Percentiles rank a stretch among this genome's conserved stretches.
Conservation (phyloP, 1,140 invertebrate species). For the Brachionus sp. region DNA sequence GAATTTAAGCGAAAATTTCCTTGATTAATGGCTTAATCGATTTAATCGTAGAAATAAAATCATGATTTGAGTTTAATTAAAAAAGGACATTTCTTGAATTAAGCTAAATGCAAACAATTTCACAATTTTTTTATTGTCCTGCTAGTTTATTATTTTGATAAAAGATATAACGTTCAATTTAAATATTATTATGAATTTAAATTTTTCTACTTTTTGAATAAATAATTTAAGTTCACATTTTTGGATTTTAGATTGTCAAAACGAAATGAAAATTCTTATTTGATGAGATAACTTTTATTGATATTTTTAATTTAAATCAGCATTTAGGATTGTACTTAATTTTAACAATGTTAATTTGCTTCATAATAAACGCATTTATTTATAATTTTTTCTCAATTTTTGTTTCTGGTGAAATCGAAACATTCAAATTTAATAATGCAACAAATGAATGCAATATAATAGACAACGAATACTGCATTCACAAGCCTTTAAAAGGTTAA, state of each 20-base stretch:
- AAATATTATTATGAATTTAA: no score
- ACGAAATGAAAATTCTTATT: background rate
- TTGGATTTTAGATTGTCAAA: no score
- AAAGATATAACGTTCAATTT: background rate
- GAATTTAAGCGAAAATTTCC: background rate
- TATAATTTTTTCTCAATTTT: background rate
- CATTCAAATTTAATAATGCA: background rate
- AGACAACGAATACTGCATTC: constrained; percentile 11
- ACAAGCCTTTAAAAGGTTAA: constrained; percentile 9
- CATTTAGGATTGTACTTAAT: background rate
- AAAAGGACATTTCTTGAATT: constrained; percentile 3
- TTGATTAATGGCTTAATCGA: background rate
- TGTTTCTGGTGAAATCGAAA: background rate
- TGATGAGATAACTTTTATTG: background rate
- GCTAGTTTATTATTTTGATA: background rate
- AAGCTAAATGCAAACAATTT: constrained; percentile 14
- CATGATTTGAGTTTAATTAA: background rate
- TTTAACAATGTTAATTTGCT: background rate
- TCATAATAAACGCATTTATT: background rate
- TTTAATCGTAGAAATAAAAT: background rate
- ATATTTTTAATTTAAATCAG: background rate
- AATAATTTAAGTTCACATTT: no score
- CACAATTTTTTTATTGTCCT: background rate
- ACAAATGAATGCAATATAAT: constrained; percentile 23
- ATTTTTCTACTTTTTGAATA: no score